Evolutionary conservation across 1,140 invertebrate species (phyloP).

Genomic region (Megalopta genalis): DNA sequence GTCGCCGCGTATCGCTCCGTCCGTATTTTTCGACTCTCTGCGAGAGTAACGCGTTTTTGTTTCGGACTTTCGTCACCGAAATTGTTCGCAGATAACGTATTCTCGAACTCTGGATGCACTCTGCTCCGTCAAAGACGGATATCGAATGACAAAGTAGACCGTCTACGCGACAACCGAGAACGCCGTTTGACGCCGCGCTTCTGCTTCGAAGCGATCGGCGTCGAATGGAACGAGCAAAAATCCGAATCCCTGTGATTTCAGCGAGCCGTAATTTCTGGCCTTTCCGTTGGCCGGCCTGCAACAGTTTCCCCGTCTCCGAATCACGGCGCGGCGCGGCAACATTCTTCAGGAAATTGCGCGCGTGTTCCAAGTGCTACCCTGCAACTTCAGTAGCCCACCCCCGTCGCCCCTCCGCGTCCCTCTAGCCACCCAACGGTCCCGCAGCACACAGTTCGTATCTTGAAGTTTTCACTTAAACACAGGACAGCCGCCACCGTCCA

Average conservation of each 20-base stretch:
- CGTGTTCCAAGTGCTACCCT: slow-evolving; percentile 11
- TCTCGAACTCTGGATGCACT: too few species aligned
- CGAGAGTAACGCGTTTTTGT: too few species aligned
- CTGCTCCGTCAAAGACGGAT: too few species aligned
- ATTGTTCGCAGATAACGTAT: too few species aligned
- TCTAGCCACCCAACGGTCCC: too few species aligned
- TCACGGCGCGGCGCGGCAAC: slow-evolving; percentile 9
- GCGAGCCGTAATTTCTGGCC: background rate
- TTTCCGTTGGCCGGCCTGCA: background rate
- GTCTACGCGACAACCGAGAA: too few species aligned
- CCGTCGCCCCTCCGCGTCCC: too few species aligned
- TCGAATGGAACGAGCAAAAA: background rate
- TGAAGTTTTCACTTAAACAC: slow-evolving; percentile 16
- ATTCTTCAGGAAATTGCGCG: slow-evolving; percentile 15
- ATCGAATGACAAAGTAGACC: too few species aligned
- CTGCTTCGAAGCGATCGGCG: background rate
- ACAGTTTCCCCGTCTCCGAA: background rate
- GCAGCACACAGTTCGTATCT: background rate
- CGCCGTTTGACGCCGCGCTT: too few species aligned
- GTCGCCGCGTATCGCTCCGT: too few species aligned
- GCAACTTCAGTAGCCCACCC: background rate
- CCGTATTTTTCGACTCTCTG: too few species aligned
- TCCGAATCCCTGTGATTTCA: background rate
- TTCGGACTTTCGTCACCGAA: too few species aligned
- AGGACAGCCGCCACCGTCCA: slow-evolving; percentile 9